Evolutionary conservation across 1,140 invertebrate species (phyloP), one percentile per base, ranked within the genome.

Genomic region (Drosophila auraria): DNA sequence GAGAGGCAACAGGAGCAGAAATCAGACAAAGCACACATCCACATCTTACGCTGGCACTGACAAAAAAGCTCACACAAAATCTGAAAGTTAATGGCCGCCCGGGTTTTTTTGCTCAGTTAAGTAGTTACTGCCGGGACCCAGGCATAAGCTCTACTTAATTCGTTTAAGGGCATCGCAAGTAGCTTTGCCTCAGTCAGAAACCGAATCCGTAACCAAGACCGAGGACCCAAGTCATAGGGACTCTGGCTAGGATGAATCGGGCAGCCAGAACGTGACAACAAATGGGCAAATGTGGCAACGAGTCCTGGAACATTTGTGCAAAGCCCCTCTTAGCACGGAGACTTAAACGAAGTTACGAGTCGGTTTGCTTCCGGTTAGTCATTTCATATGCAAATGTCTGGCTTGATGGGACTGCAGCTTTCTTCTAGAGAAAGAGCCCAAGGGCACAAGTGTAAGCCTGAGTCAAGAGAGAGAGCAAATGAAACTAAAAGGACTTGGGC

Each of bases 111-210:
- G 23, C 44, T 38, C 38, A 64, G 65, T 76, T 75, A 79, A 80
- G 75, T 79, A 80, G 64, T 66, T 78, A 38, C 58, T 76, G 59
- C 65, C 65, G 72, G 47, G 57, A 50, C 45, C 54, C 51, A 12
- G 33, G 65, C 80, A 83, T 83, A 89, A 89, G 81, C 81, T 81
- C 38, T 65, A 78, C 84, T 78, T 87, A 81, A 87, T 81, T 89
- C 84, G 84, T 77, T 87, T 71, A 75, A 83, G 60, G 64, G 69
- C 76, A 71, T 69, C 51, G 56, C 72, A 80, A 74, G 69, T 56
- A 59, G 62, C 50, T 87, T 73, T 69, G 40, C 38, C 51, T 50
- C 70, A 25, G 42, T 49, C 45, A 25, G 5, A 49, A 72, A 58
- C 60, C 50, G 44, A 38, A 23, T 56, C 54, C 54, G 33, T 40